phyloP scores from a whole-genome alignment of 2,888 invertebrate species.

The Tinea trinotella region DNA sequence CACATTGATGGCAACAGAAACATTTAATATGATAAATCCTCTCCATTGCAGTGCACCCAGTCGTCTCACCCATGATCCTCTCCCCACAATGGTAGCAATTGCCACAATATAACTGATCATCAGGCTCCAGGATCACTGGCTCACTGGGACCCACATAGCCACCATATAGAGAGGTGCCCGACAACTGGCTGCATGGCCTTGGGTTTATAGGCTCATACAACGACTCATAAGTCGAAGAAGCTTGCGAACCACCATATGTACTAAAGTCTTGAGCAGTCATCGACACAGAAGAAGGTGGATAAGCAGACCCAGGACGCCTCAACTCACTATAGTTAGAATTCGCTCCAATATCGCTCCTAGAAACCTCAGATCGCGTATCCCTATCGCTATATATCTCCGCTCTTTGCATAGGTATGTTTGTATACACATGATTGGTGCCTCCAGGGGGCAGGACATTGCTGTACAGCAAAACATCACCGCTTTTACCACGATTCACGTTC shows the following conservation, averaged over 20 bases:
- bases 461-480: slow-evolving; percentile 60
- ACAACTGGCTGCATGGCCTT: slow-evolving; percentile 72
- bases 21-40: slow-evolving; percentile 96
- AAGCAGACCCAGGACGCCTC: slow-evolving; percentile 72
- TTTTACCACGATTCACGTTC: slow-evolving; percentile 49
- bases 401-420: slow-evolving; percentile 60
- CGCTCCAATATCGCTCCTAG: slow-evolving; percentile 64
- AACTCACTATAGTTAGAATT: slow-evolving; percentile 77
- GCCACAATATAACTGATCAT: slow-evolving; percentile 82
- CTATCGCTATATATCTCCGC: slow-evolving; percentile 57
- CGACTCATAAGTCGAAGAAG: slow-evolving; percentile 77
- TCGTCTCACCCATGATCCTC: slow-evolving; percentile 94
- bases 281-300: slow-evolving; percentile 62
- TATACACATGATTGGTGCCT: slow-evolving; percentile 65
- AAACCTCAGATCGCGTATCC: slow-evolving; percentile 56
- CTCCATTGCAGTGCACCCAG: slow-evolving; percentile 98
- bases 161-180: slow-evolving; percentile 73
- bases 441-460: slow-evolving; percentile 63
- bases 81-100: slow-evolving; percentile 94
- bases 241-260: slow-evolving; percentile 72
- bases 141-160: slow-evolving; percentile 80
- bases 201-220: slow-evolving; percentile 77
- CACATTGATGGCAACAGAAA: slow-evolving; percentile 94
- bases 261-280: slow-evolving; percentile 69
- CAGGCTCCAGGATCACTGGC: slow-evolving; percentile 83